Evolutionary conservation across 2,797 vertebrate species (phyloP).

Genomic region (Champsocephalus gunnari): DNA sequence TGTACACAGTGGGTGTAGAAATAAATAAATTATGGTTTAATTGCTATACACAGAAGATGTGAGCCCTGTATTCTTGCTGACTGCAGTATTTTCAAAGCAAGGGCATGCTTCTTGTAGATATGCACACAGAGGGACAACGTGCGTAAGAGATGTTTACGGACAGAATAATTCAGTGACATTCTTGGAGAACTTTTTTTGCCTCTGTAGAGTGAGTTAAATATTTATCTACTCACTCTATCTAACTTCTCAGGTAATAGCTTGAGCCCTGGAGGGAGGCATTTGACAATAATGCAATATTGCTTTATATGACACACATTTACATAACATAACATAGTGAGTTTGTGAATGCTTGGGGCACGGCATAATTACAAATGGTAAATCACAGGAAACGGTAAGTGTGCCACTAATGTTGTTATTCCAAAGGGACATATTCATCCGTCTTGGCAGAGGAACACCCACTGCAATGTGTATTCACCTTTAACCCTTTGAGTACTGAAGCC

Average conservation of each 20-base stretch:
- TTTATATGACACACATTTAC: slow-evolving; percentile 53
- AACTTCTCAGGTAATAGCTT: slow-evolving; percentile 16
- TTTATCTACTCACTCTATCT: not conserved
- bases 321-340: slow-evolving; percentile 33
- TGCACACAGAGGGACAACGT: not conserved
- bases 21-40: slow-evolving; percentile 59
- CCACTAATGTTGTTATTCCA: slow-evolving; percentile 35
- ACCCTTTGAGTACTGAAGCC: slow-evolving; percentile 10
- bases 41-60: slow-evolving; percentile 45
- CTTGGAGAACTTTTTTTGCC: not conserved
- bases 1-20: slow-evolving; percentile 27
- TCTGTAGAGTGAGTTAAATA: slow-evolving; percentile 24
- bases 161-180: slow-evolving; percentile 6
- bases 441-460: slow-evolving; percentile 13
- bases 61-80: slow-evolving; percentile 36
- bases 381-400: slow-evolving; percentile 47
- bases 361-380: slow-evolving; percentile 69
- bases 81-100: slow-evolving; percentile 19
- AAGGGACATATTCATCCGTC: slow-evolving; percentile 8
- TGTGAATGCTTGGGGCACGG: slow-evolving; percentile 31
- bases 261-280: slow-evolving; percentile 26
- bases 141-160: slow-evolving; percentile 7
- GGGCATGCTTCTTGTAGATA: slow-evolving; percentile 26
- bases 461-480: slow-evolving; percentile 10
- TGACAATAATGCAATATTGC: slow-evolving; percentile 54